Evolutionary conservation across 37 sponge, comb jelly and placozoan species (phyloP).

Genomic region (Halichondria panicea): DNA sequence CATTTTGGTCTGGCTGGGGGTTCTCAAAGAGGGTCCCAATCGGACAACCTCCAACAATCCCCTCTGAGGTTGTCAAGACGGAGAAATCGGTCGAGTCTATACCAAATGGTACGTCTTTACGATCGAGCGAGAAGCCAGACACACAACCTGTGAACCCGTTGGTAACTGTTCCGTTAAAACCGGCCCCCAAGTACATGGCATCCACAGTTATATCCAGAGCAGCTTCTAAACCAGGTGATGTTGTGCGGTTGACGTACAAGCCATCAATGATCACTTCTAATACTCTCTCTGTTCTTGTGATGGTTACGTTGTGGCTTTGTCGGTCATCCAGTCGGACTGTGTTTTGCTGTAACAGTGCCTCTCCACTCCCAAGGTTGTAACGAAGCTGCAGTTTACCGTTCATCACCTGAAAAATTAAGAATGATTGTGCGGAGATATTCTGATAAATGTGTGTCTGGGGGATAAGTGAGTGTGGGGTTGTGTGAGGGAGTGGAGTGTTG

Average conservation of each 20-base stretch:
- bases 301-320: constrained; percentile 19
- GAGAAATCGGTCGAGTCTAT: constrained; percentile 31
- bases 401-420: constrained; percentile 15
- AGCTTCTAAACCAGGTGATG: constrained; percentile 16
- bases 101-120: constrained; percentile 56
- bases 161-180: neutral
- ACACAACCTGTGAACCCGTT: constrained; percentile 63
- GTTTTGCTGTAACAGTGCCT: constrained; percentile 1
- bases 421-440: neutral
- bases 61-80: neutral
- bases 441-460: neutral
- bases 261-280: constrained; percentile 34
- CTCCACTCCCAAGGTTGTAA: constrained; percentile 71
- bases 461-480: neutral
- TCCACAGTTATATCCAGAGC: constrained; percentile 31
- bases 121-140: constrained; percentile 50
- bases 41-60: neutral
- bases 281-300: constrained; percentile 36
- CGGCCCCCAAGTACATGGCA: constrained; percentile 48
- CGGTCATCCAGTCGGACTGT: constrained; percentile 24
- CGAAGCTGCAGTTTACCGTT: constrained; percentile 61
- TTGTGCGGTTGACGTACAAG: constrained; percentile 16
- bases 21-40: neutral
- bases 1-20: neutral
- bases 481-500: neutral